Conservation (phyloP, 2,797 vertebrate genomes). For the Spondyliosoma cantharus region DNA sequence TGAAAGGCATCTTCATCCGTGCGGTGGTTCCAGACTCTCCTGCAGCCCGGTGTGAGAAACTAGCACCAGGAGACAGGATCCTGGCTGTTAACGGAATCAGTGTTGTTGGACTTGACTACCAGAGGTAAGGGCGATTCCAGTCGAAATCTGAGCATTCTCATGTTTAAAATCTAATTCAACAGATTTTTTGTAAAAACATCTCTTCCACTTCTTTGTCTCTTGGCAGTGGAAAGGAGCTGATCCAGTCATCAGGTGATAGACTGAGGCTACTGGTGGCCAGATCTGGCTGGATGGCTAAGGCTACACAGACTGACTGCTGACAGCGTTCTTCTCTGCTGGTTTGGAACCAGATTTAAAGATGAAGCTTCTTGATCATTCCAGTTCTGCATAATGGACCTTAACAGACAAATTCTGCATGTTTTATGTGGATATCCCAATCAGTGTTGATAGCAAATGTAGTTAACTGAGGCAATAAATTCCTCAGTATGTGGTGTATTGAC, state of each 20-base stretch:
- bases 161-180: not conserved
- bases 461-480: too few relatives aligned
- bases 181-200: not conserved
- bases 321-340: not conserved
- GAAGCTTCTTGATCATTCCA: conserved; percentile 18
- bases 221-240: conserved; percentile 82
- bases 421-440: too few relatives aligned
- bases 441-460: too few relatives aligned
- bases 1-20: conserved; percentile 83
- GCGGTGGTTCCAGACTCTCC: conserved; percentile 83
- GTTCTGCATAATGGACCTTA: conserved; percentile 11
- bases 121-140: conserved; percentile 62
- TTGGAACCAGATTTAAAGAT: conserved; percentile 12
- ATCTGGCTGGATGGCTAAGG: conserved; percentile 65
- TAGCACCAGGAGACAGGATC: conserved; percentile 83
- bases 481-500: too few relatives aligned
- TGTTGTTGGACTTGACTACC: conserved; percentile 81
- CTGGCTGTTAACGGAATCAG: conserved; percentile 86
- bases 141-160: not conserved
- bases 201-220: conserved; percentile 16
- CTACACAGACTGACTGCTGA: conserved; percentile 67
- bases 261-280: conserved; percentile 81
- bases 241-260: conserved; percentile 81
- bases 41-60: conserved; percentile 76
- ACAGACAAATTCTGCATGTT: too few relatives aligned